Evolutionary conservation across 2,797 vertebrate species (phyloP).

Genomic region (Enoplosus armatus): DNA sequence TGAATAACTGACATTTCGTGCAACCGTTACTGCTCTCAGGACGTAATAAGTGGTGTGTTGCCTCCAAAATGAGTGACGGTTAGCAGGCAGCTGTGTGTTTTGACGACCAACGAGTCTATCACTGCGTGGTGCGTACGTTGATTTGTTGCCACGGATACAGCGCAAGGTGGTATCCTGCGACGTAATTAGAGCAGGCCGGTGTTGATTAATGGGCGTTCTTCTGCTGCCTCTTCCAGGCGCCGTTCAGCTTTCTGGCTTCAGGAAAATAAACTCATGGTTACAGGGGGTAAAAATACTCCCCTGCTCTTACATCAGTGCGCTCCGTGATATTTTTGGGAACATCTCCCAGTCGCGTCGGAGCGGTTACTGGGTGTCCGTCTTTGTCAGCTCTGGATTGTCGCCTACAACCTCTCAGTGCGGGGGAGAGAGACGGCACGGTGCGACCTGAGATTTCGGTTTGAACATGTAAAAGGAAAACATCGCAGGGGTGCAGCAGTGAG

Average conservation of each 20-base stretch:
- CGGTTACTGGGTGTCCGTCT: slow-evolving; percentile 70
- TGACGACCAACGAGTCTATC: background rate
- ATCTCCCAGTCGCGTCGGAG: slow-evolving; percentile 62
- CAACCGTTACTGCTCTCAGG: background rate
- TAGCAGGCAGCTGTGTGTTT: background rate
- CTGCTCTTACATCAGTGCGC: slow-evolving; percentile 77
- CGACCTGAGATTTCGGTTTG: background rate
- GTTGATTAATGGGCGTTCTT: slow-evolving; percentile 47
- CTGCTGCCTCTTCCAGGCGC: slow-evolving; percentile 36
- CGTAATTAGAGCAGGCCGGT: slow-evolving; percentile 34
- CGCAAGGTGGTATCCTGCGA: slow-evolving; percentile 23
- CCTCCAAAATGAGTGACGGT: background rate
- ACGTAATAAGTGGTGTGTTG: background rate
- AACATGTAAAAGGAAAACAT: slow-evolving; percentile 18
- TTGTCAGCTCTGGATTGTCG: slow-evolving; percentile 61
- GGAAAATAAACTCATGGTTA: slow-evolving; percentile 74
- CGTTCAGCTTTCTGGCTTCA: slow-evolving; percentile 37
- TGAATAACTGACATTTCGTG: background rate
- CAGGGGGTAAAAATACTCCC: slow-evolving; percentile 84
- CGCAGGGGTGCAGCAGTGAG: background rate
- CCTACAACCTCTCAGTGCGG: slow-evolving; percentile 19
- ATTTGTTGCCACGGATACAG: slow-evolving; percentile 60
- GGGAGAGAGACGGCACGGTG: background rate
- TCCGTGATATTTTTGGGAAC: slow-evolving; percentile 82
- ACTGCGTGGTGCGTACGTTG: background rate